phyloP scores from a whole-genome alignment of 2,888 invertebrate genomes.

The Cerceris ruficornis region DNA sequence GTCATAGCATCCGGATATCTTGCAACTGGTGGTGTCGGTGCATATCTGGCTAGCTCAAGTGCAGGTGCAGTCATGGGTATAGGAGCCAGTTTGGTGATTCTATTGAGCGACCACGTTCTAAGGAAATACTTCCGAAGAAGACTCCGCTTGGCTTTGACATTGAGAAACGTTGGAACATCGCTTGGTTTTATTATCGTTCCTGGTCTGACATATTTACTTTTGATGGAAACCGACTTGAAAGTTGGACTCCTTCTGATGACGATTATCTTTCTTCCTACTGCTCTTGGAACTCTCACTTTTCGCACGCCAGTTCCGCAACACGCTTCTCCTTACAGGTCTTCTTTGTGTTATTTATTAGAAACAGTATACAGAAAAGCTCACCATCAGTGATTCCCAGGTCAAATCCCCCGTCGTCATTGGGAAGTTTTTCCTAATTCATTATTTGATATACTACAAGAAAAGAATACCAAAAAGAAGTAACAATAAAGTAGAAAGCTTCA shows the following conservation, averaged over 20 bases:
- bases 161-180: slow-evolving; percentile 70
- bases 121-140: slow-evolving; percentile 70
- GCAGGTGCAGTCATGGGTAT: slow-evolving; percentile 78
- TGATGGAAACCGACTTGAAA: slow-evolving; percentile 62
- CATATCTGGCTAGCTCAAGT: slow-evolving; percentile 74
- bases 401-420: too few species aligned
- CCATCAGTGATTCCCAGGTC: too few species aligned
- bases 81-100: slow-evolving; percentile 73
- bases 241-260: slow-evolving; percentile 70
- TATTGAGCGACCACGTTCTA: slow-evolving; percentile 70
- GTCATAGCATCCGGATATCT: slow-evolving; percentile 75
- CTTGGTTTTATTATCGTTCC: slow-evolving; percentile 70
- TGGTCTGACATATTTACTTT: slow-evolving; percentile 63
- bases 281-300: slow-evolving; percentile 67
- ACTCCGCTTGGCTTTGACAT: slow-evolving; percentile 62
- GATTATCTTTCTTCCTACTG: slow-evolving; percentile 69
- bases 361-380: background rate
- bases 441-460: too few species aligned
- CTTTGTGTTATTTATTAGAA: background rate
- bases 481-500: too few species aligned
- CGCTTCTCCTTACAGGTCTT: slow-evolving; percentile 64
- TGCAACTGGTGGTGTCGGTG: slow-evolving; percentile 76
- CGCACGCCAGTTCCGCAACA: slow-evolving; percentile 52
- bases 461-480: too few species aligned
- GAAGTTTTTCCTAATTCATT: too few species aligned